Evolutionary conservation across 1,140 invertebrate genomes (phyloP).

Genomic region (Cepaea nemoralis): DNA sequence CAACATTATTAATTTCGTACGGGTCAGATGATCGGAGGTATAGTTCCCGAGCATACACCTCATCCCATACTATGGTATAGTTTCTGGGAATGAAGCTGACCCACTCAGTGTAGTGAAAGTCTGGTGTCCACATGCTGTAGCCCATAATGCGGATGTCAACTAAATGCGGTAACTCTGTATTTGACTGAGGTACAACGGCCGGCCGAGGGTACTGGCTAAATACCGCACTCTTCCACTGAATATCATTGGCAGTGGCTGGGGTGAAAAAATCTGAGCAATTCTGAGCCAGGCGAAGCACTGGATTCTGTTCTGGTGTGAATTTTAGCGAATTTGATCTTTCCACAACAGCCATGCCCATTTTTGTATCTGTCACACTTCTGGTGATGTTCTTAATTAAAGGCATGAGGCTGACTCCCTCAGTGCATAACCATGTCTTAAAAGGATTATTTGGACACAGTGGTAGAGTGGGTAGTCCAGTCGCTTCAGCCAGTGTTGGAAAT

Average conservation of each 20-base stretch:
- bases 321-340: background rate
- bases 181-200: conserved; percentile 77
- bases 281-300: background rate
- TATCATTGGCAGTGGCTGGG: background rate
- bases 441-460: conserved; percentile 75
- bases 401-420: conserved; percentile 82
- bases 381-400: conserved; percentile 57
- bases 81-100: conserved; percentile 70
- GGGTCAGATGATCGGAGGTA: conserved; percentile 79
- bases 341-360: background rate
- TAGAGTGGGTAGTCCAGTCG: conserved; percentile 75
- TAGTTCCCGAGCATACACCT: conserved; percentile 76
- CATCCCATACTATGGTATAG: conserved; percentile 77
- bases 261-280: background rate
- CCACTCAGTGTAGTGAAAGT: conserved; percentile 85
- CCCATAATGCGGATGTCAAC: conserved; percentile 87
- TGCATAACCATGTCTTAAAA: conserved; percentile 74
- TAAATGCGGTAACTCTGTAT: conserved; percentile 84
- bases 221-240: conserved; percentile 70
- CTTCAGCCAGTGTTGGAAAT: conserved; percentile 85
- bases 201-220: conserved; percentile 88
- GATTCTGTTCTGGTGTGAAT: background rate
- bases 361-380: background rate
- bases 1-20: conserved; percentile 80
- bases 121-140: conserved; percentile 78